Evolutionary conservation across 2,113 vertebrate species (phyloP).

Genomic region (Platichthys stellatus): DNA sequence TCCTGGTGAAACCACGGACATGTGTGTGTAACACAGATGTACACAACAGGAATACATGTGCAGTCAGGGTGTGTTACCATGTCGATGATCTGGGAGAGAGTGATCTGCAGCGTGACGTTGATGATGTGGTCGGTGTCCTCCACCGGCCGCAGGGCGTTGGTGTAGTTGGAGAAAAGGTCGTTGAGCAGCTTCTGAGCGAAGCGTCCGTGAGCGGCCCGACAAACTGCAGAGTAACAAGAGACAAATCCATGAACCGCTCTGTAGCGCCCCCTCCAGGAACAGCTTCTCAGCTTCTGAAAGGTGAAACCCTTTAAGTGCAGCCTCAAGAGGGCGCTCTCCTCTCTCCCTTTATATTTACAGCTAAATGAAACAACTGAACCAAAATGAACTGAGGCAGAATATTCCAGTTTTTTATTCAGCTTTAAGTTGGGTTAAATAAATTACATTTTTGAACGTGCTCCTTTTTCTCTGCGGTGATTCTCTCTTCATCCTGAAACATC

Average conservation of each 20-base stretch:
- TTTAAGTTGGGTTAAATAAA: no score
- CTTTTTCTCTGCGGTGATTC: no score
- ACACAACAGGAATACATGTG: neutral
- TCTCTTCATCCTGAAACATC: no score
- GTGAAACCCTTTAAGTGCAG: neutral
- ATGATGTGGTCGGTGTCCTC: conserved; percentile 89
- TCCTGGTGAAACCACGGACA: conserved; percentile 60
- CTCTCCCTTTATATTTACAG: no score
- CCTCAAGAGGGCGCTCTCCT: neutral
- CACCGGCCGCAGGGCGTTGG: conserved; percentile 88
- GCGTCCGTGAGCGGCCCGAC: conserved; percentile 82
- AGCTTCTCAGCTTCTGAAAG: neutral
- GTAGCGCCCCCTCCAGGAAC: neutral
- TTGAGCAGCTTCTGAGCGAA: conserved; percentile 87
- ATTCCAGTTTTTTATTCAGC: no score
- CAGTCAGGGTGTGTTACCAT: conserved; percentile 81
- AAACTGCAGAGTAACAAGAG: conserved; percentile 67
- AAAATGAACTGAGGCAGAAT: no score
- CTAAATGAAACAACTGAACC: no score
- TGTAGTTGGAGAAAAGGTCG: conserved; percentile 90
- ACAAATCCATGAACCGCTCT: neutral
- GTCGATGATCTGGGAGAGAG: conserved; percentile 94
- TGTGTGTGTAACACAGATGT: accelerated
- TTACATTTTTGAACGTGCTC: no score
- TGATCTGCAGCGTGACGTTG: conserved; percentile 92